Evolutionary conservation across 2,797 vertebrate genomes (phyloP).

Genomic region (Bothrops alternatus): DNA sequence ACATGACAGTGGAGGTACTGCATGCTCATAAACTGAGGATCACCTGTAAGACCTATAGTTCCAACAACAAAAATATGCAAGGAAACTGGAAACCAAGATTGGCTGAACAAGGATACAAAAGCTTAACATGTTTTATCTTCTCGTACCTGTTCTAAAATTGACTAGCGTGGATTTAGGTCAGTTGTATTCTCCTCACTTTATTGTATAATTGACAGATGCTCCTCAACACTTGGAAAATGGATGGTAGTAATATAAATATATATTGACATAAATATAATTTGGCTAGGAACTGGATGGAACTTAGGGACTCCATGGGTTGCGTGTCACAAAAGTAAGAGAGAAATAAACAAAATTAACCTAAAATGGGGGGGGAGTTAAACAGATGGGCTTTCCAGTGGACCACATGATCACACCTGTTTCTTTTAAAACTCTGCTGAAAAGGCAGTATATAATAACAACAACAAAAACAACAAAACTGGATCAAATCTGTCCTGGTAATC

Average conservation of each 20-base stretch:
- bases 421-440: slow-evolving; percentile 1
- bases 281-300: neutral
- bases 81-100: neutral
- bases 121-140: neutral
- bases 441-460: neutral
- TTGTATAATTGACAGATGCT: neutral
- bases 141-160: neutral
- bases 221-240: neutral
- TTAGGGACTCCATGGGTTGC: neutral
- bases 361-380: too few species aligned
- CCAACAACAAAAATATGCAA: neutral
- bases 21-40: neutral
- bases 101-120: neutral
- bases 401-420: neutral
- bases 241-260: neutral
- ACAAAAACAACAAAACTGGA: slow-evolving; percentile 13
- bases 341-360: neutral
- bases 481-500: slow-evolving; percentile 25
- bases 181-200: neutral
- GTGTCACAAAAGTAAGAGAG: neutral
- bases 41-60: neutral
- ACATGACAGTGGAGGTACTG: neutral
- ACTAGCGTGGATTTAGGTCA: neutral
- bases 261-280: neutral
- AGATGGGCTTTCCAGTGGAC: neutral